These are phyloP conservation scores for Pseudococcus jackbeardsleyi DNA, from an alignment of 2,888 invertebrate species.

Conservation along the genomic window DNA sequence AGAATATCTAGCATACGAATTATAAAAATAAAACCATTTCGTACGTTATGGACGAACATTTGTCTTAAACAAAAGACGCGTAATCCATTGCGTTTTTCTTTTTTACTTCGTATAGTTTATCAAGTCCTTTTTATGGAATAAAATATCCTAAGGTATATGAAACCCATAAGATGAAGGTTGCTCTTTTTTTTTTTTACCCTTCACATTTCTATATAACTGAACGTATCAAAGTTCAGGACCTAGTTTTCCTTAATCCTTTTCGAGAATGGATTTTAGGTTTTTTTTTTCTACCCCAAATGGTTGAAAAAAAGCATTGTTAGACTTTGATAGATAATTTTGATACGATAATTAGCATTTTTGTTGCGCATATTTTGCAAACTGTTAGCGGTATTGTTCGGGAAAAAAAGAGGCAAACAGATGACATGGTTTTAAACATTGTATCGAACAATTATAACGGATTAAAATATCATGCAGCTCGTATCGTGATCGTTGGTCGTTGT, in stretches of 20 bases:
- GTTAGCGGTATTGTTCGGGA: conserved; percentile 30
- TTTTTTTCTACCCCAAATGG: neutral
- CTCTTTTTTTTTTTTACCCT: neutral
- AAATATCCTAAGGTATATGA: neutral
- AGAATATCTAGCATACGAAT: conserved; percentile 35
- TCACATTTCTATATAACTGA: neutral
- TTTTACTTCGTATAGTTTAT: conserved; percentile 32
- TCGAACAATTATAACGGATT: conserved; percentile 38
- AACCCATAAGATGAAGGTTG: neutral
- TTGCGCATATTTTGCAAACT: neutral
- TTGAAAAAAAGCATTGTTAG: neutral
- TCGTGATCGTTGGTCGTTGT: conserved; percentile 5
- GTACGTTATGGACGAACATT: conserved; percentile 29
- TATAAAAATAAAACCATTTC: conserved; percentile 25
- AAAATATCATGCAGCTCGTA: neutral
- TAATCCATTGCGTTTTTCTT: conserved; percentile 29
- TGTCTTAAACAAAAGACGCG: conserved; percentile 38
- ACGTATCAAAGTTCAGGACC: conserved; percentile 1
- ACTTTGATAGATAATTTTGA: neutral
- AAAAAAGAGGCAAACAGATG: neutral
- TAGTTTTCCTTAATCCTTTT: conserved; percentile 29
- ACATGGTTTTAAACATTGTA: conserved; percentile 3
- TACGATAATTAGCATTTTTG: conserved; percentile 25
- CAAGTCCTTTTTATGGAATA: conserved; percentile 11
- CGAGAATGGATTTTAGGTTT: neutral